phyloP scores from a whole-genome alignment of 2,888 invertebrate species.

The Lasioglossum oenotherae region DNA sequence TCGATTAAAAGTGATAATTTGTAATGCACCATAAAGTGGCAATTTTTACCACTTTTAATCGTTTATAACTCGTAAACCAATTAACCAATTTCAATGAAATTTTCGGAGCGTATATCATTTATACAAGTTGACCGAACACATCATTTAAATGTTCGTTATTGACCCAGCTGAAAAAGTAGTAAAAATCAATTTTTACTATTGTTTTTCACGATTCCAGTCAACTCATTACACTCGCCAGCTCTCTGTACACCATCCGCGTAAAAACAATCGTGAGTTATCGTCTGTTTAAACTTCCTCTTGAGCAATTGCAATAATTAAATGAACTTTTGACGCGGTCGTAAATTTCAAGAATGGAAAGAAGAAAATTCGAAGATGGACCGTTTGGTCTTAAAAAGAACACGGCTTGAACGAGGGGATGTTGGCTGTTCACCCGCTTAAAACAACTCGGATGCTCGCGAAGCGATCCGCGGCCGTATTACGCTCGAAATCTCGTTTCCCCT shows the following conservation, averaged over 20 bases:
- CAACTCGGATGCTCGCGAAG: slow-evolving; percentile 35
- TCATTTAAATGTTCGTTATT: no score
- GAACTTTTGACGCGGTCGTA: neutral
- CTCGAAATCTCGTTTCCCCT: slow-evolving; percentile 37
- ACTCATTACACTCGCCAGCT: neutral
- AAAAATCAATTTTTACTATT: no score
- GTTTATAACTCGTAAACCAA: no score
- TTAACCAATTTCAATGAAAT: no score
- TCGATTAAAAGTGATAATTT: no score
- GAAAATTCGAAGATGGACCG: slow-evolving; percentile 1
- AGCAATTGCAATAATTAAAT: neutral
- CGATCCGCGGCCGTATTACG: slow-evolving; percentile 42
- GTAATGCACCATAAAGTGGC: no score
- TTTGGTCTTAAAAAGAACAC: neutral
- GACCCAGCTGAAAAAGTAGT: no score
- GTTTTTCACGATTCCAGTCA: neutral
- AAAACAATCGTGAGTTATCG: slow-evolving; percentile 8
- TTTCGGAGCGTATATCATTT: no score
- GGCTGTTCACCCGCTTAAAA: slow-evolving; percentile 28
- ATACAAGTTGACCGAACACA: no score
- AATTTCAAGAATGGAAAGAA: neutral
- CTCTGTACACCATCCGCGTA: neutral
- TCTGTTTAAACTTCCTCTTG: neutral
- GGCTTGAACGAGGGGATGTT: slow-evolving; percentile 10
- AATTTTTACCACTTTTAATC: no score